A percentile compares a stretch with the other conserved stretches of the same genome.
Conservation (phyloP, 2,113 vertebrate genomes). For the Dermatemys mawii region DNA sequence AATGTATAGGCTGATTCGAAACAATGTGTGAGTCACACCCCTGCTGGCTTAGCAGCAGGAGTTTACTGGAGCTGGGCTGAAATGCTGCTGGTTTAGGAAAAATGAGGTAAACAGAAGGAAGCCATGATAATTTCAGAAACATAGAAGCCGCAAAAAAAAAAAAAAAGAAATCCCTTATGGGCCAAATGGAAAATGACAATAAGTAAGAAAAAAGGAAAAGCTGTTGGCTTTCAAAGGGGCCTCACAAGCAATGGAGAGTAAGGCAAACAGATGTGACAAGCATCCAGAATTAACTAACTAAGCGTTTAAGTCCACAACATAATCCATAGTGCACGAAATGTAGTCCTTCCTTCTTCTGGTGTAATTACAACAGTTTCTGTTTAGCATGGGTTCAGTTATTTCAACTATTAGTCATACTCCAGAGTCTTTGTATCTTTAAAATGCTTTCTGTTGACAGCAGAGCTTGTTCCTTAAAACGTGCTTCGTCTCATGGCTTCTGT, state of each 20-base stretch:
- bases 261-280: neutral
- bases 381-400: neutral
- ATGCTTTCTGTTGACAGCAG: conserved; percentile 1
- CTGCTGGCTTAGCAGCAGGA: neutral
- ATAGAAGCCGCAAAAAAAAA: neutral
- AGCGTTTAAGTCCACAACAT: neutral
- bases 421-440: neutral
- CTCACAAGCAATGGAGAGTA: neutral
- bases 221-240: neutral
- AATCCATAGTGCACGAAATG: neutral
- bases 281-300: neutral
- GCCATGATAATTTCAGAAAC: neutral
- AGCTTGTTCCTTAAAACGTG: neutral
- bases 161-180: neutral
- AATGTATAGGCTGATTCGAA: neutral
- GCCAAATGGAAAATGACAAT: neutral
- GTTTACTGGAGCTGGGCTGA: neutral
- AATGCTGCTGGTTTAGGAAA: neutral
- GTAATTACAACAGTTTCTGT: neutral
- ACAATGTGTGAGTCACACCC: no score
- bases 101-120: neutral
- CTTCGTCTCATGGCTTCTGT: neutral
- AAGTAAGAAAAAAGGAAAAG: neutral
- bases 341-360: neutral
- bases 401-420: neutral